Evolutionary conservation across 2,797 vertebrate species (phyloP).

Genomic region (Pteronotus mesoamericanus): DNA sequence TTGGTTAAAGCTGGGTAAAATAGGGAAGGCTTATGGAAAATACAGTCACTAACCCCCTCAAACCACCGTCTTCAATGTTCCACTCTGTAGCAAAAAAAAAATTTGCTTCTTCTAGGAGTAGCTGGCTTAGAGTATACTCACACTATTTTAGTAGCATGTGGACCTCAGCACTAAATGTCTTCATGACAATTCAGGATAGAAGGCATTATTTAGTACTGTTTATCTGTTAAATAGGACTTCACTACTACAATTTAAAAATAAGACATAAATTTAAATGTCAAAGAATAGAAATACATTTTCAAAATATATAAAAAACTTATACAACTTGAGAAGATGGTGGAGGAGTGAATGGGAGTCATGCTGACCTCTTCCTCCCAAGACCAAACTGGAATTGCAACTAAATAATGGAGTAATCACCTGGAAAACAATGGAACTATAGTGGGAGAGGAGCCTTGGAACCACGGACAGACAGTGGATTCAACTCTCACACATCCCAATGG

Average conservation of each 20-base stretch:
- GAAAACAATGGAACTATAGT: too few relatives aligned
- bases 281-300: background rate
- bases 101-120: background rate
- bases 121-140: background rate
- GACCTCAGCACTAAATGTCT: background rate
- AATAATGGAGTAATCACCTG: too few relatives aligned
- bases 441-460: too few relatives aligned
- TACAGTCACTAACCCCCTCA: background rate
- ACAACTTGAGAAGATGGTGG: too few relatives aligned
- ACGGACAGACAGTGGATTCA: too few relatives aligned
- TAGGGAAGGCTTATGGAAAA: background rate
- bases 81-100: background rate
- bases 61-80: background rate
- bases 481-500: too few relatives aligned
- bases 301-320: background rate
- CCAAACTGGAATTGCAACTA: too few relatives aligned
- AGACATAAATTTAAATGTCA: background rate
- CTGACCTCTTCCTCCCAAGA: too few relatives aligned
- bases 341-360: too few relatives aligned
- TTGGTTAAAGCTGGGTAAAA: background rate
- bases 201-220: background rate
- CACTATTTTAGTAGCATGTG: background rate
- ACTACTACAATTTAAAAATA: background rate
- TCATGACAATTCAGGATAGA: background rate
- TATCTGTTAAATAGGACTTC: background rate